Conservation (phyloP, 2,888 invertebrate genomes). For the Drosophila infuscata region DNA sequence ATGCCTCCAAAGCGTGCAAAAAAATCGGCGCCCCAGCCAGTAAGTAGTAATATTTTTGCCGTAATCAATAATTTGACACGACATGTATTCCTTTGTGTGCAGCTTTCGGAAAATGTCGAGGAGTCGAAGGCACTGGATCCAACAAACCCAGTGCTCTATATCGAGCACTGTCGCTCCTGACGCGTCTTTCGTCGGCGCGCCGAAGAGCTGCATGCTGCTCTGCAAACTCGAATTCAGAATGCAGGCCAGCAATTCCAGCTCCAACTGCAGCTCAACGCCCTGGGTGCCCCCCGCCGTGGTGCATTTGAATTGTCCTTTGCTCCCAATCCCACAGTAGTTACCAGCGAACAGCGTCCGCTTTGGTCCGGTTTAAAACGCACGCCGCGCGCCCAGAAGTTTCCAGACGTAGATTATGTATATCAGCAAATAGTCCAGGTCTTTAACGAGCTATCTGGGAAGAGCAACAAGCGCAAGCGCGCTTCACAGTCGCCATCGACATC, state of each 20-base stretch:
- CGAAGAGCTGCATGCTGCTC: conserved; percentile 74
- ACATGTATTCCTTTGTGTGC: neutral
- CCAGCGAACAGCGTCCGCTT: conserved; percentile 56
- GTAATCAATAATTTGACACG: neutral
- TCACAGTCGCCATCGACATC: conserved; percentile 13
- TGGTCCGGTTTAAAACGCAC: conserved; percentile 84
- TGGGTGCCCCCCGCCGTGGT: conserved; percentile 80
- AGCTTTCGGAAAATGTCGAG: conserved; percentile 11
- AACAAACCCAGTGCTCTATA: conserved; percentile 74
- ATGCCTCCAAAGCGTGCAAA: neutral
- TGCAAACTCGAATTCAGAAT: conserved; percentile 60
- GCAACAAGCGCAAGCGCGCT: conserved; percentile 29
- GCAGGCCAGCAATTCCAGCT: conserved; percentile 63
- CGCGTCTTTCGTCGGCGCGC: conserved; percentile 83
- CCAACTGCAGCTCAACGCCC: conserved; percentile 77
- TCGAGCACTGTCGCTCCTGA: conserved; percentile 84
- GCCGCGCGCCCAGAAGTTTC: conserved; percentile 83
- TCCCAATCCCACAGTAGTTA: conserved; percentile 43
- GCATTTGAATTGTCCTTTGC: conserved; percentile 81
- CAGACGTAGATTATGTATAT: conserved; percentile 58
- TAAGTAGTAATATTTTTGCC: neutral
- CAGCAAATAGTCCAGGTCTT: conserved; percentile 28
- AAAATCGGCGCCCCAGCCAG: neutral
- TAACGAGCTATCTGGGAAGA: neutral
- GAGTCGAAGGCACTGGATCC: conserved; percentile 36